A percentile compares a stretch with the other conserved stretches of the same genome.
phyloP scores from a whole-genome alignment of 1,140 invertebrate genomes.

The Drosophila funebris region DNA sequence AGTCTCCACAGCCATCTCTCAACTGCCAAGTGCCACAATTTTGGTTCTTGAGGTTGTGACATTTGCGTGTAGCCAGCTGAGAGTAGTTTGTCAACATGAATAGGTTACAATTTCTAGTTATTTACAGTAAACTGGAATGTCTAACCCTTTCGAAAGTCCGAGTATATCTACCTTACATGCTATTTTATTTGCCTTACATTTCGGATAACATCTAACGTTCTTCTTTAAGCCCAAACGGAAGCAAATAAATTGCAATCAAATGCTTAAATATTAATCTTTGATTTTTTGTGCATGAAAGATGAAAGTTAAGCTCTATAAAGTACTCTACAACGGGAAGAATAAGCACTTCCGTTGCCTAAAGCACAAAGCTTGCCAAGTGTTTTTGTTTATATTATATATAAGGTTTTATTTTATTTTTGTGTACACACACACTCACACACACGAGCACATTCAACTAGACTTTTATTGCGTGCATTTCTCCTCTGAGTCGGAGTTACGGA shows the following conservation, averaged over 20 bases:
- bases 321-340: neutral
- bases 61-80: neutral
- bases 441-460: no score
- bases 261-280: neutral
- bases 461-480: no score
- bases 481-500: no score
- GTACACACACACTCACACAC: no score
- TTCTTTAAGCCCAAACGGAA: neutral
- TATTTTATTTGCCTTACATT: neutral
- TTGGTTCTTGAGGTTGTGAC: neutral
- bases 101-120: no score
- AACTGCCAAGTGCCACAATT: neutral
- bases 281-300: neutral
- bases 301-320: neutral
- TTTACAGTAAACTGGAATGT: no score
- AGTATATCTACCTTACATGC: no score
- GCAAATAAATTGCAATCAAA: neutral
- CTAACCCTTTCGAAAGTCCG: no score
- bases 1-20: neutral
- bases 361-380: neutral
- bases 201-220: neutral
- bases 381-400: no score
- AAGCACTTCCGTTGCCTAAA: neutral
- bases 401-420: no score
- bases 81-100: neutral